Percentiles rank a stretch among this genome's conserved stretches.
phyloP scores from a whole-genome alignment of 1,140 invertebrate genomes.

The Pemphigus obesinymphae region DNA sequence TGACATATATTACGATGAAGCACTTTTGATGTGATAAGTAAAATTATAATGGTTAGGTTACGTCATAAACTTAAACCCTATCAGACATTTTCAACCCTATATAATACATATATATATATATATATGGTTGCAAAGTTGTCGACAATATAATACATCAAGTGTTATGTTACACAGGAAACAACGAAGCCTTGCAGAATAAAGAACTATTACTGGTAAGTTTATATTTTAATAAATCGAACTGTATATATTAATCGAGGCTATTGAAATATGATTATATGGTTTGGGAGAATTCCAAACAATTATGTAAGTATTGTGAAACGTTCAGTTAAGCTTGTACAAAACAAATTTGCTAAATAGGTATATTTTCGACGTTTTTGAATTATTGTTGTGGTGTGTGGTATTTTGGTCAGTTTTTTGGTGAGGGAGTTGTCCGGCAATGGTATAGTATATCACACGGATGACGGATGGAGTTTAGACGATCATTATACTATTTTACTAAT shows the following conservation, averaged over 20 bases:
- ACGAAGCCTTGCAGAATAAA: slow-evolving; percentile 12
- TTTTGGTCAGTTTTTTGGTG: no score
- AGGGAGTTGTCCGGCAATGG: no score
- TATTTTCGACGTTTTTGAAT: no score
- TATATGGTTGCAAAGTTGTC: neutral
- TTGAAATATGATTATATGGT: neutral
- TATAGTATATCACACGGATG: no score
- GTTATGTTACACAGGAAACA: neutral
- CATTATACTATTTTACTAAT: no score
- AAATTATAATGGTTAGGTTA: neutral
- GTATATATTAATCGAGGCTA: neutral
- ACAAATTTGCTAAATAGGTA: no score
- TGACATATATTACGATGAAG: neutral
- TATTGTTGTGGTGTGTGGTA: no score
- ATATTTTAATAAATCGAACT: slow-evolving; percentile 15
- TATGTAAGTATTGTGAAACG: neutral
- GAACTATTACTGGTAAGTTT: neutral
- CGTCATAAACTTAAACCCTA: slow-evolving; percentile 22
- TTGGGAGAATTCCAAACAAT: neutral
- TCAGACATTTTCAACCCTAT: neutral
- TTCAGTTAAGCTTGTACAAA: no score
- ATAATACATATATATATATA: no score
- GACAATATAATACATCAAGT: neutral
- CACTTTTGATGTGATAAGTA: neutral
- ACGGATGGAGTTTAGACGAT: no score